Base-by-base conservation (phyloP, 2,888 invertebrate species). In the Melieria picta region DNA sequence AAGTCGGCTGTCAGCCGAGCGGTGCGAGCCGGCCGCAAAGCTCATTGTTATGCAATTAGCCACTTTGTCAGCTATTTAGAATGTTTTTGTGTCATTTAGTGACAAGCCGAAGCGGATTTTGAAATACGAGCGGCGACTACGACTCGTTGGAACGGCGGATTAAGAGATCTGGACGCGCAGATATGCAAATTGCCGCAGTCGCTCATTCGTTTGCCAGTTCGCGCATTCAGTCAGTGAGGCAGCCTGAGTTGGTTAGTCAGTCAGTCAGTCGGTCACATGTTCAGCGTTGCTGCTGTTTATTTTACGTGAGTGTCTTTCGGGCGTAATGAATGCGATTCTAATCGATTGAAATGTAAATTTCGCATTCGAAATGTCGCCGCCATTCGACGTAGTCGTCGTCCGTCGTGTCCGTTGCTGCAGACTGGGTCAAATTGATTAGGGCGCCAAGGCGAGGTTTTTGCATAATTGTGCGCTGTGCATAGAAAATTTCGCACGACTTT, bases 41-140 rank as follows among this genome's bases (percentile, higher is more conserved):
- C 66, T 75, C 71, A 75, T 76, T 76, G 74, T 72, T 71, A 75
- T 75, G 76, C 74, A 76, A 76, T 76, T 75, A 76, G 74, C 63
- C 72, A 66, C 52, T 60, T 60, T 61, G 67, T 67, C 60, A 67
- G 52, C 50, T 43, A 61, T 67, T 67, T 67, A 61, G 52, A 67
- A 67, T 67, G 67, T 67, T 67, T 50, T 67, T 67, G 42, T 67
- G 57, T 61, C 60, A 61, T 67, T 67, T 60, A 61, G 60, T 67
- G 45, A 67, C 50, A 61, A 67, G 67, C n/a, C 58, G 48, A 66
- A 66, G 66, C 58, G 66, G 66, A 60, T 66, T 58, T 65, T 66
- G 46, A 42, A 48, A 48, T 45, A 58, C 48, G 13, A 48, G 58
- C 43, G 6, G 60, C 67, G 45, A 13, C 60, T 13, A 4, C 10